Percentiles rank a stretch among this genome's conserved stretches.
These are phyloP conservation scores for Chlorodrepanis virens DNA, from an alignment of 2,113 vertebrate genomes.

Conservation along the genomic window DNA sequence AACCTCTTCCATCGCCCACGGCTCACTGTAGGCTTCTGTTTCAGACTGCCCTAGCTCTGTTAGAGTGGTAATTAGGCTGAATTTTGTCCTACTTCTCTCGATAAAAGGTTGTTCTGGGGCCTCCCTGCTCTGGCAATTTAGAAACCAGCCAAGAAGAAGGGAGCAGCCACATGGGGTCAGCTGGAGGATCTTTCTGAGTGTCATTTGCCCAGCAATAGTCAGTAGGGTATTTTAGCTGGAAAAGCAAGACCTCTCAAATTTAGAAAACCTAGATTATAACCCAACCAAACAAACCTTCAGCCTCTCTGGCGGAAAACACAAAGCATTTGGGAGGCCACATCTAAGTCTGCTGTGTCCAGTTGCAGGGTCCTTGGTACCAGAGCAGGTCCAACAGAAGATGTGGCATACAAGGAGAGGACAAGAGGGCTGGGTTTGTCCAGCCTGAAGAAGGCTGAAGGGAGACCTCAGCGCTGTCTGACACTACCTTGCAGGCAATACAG, in stretches of 20 bases:
- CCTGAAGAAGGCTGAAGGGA: neutral
- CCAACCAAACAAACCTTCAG: neutral
- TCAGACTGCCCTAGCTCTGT: neutral
- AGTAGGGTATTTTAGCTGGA: neutral
- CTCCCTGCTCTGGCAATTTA: neutral
- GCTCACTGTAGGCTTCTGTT: neutral
- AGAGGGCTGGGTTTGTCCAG: neutral
- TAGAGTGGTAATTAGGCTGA: neutral
- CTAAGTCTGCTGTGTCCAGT: fast-evolving
- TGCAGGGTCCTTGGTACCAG: neutral
- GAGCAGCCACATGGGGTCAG: neutral
- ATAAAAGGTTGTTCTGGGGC: neutral
- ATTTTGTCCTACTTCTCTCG: neutral
- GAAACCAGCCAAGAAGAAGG: neutral
- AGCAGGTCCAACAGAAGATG: neutral
- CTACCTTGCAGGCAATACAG: neutral
- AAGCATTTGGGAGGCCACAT: neutral
- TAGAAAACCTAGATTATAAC: neutral
- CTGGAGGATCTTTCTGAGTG: neutral
- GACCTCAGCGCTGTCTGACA: neutral
- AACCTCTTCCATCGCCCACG: neutral
- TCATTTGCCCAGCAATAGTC: neutral
- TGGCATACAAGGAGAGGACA: fast-evolving
- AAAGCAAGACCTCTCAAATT: neutral
- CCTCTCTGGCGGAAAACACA: neutral